phyloP scores from a whole-genome alignment of 2,888 invertebrate genomes.

The Rotaria sp. region DNA sequence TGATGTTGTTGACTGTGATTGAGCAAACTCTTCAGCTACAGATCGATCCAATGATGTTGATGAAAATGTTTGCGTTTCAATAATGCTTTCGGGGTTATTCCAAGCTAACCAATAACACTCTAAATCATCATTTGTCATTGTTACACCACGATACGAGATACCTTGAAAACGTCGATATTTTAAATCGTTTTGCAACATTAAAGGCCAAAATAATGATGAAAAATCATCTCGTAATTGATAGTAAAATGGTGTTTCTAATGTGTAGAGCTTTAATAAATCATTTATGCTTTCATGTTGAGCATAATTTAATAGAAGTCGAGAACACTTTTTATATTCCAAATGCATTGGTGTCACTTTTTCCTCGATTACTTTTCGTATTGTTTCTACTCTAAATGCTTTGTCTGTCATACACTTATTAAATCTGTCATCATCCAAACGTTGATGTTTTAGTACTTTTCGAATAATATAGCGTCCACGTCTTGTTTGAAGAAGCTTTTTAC shows the following conservation, averaged over 20 bases:
- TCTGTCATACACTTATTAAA: not conserved
- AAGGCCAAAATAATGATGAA: not conserved
- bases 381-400: not conserved
- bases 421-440: not conserved
- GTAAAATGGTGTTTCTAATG: not conserved
- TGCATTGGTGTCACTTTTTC: not conserved
- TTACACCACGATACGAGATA: not conserved
- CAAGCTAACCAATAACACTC: no score
- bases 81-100: no score
- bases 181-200: not conserved
- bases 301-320: not conserved
- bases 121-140: no score
- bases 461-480: not conserved
- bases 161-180: not conserved
- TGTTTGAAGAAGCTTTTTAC: not conserved
- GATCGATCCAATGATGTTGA: no score
- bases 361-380: not conserved
- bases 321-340: not conserved
- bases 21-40: no score
- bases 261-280: not conserved
- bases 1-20: no score
- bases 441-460: not conserved
- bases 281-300: not conserved
- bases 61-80: no score
- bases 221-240: not conserved